Evolutionary conservation across 64 coral and sea anemone species (phyloP), one percentile per base, ranked within the genome.

Genomic region (Pocillopora verrucosa): DNA sequence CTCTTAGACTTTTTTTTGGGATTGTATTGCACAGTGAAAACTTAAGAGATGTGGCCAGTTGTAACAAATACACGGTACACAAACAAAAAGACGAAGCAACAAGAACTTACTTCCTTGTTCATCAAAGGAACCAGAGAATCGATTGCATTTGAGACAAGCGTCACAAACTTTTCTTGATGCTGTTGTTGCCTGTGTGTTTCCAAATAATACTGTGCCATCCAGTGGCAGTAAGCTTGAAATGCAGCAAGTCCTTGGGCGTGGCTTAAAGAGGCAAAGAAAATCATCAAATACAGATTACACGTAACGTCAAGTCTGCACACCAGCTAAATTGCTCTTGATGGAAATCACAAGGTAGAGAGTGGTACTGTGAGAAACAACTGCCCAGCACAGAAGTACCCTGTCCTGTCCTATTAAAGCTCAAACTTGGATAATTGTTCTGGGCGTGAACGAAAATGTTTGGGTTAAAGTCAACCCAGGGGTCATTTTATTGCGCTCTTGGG

Each of bases 151-250:
- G 96, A 98, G 51, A 98, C 89, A 26, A 98, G 94, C 25, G 93
- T 87, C 17, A 91, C 93, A 95, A 98, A 95, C 36, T 98, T 95
- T 76, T 95, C 87, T 51, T 98, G 93, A 74, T 95, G 91, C 58
- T 98, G 96, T 56, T 94, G 87, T 59, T 98, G 96, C 38, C 94
- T 87, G 58, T 98, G 93, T 25, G 89, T 93, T 69, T 98, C 93
- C 12, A 93, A 61, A 78, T 98, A 92, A 89, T 91, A 94, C 77
- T 98, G 96, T 22, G 91, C 81, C 73, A 98, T 69, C 96, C 96
- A 98, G 30, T 98, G 96, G 65, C 93, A 98, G 64, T 98, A 98
- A 0, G 90, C 96, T 72, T 98, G 96, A 24, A 98, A 36, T 24
- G 96, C 91, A 9, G 96, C 96, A 26, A 98, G 90, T 11, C 89